phyloP scores from a whole-genome alignment of 2,888 invertebrate species.

The Caenorhabditis imperialis region DNA sequence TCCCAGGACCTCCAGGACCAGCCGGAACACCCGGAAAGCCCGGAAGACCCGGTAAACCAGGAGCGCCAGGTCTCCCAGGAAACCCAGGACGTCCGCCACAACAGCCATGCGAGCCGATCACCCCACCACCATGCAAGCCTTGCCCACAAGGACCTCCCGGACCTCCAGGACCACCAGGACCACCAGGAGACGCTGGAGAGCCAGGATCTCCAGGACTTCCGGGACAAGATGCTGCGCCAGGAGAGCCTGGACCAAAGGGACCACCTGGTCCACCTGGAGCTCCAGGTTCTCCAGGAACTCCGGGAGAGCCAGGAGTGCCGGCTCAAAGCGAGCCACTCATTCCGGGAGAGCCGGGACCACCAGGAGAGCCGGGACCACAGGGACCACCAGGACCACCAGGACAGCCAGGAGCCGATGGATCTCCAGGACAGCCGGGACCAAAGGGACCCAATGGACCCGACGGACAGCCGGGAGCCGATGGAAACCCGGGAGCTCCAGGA shows the following conservation, averaged over 20 bases:
- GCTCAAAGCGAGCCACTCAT: constrained; percentile 62
- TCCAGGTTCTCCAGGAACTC: constrained; percentile 65
- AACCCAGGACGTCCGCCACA: constrained; percentile 62
- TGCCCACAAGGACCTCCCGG: constrained; percentile 65
- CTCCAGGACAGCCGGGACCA: constrained; percentile 60
- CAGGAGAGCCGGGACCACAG: constrained; percentile 59
- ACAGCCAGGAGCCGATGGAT: constrained; percentile 56
- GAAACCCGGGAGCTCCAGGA: constrained; percentile 62
- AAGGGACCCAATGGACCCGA: constrained; percentile 50
- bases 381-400: constrained; percentile 62
- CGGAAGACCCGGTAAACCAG: constrained; percentile 59
- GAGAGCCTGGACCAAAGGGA: constrained; percentile 73
- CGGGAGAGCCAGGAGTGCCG: constrained; percentile 64
- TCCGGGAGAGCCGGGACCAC: constrained; percentile 66
- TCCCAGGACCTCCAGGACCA: constrained; percentile 60
- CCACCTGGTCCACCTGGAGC: constrained; percentile 68
- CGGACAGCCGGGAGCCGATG: constrained; percentile 60
- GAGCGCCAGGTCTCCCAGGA: constrained; percentile 64
- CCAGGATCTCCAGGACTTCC: constrained; percentile 65
- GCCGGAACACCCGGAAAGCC: constrained; percentile 63
- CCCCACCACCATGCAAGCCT: constrained; percentile 61
- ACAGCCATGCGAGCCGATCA: constrained; percentile 60
- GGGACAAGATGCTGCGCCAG: constrained; percentile 67
- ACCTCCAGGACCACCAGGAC: constrained; percentile 57
- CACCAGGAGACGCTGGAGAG: constrained; percentile 60